Percentiles rank a stretch among this genome's conserved stretches.
These are phyloP conservation scores for Brachionichthys hirsutus DNA, from an alignment of 2,113 vertebrate species.

Conservation along the genomic window DNA sequence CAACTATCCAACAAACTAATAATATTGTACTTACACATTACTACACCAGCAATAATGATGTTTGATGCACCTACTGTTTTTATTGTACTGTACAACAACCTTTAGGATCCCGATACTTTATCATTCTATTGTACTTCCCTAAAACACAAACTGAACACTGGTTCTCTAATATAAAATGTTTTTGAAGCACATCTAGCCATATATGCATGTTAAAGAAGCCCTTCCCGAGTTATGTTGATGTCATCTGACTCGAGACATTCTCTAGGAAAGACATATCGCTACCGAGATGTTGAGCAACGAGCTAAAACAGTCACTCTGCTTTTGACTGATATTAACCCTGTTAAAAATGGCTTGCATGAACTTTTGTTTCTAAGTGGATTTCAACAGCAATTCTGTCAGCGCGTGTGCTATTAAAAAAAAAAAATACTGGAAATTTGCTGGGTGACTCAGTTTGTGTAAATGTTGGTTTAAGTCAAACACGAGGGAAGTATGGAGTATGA, in stretches of 20 bases:
- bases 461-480: not conserved
- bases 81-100: too few relatives aligned
- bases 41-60: too few relatives aligned
- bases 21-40: too few relatives aligned
- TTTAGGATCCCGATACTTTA: too few relatives aligned
- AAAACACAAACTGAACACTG: too few relatives aligned
- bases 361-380: conserved; percentile 4
- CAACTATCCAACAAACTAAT: too few relatives aligned
- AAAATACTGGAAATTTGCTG: not conserved
- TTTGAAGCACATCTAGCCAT: too few relatives aligned
- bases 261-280: not conserved
- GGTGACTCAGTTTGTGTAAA: conserved; percentile 1
- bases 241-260: not conserved
- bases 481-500: too few relatives aligned
- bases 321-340: conserved; percentile 26
- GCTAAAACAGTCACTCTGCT: conserved; percentile 7
- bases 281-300: not conserved
- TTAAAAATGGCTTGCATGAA: not conserved
- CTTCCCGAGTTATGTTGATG: not conserved
- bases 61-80: too few relatives aligned
- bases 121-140: too few relatives aligned
- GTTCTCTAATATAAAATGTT: too few relatives aligned
- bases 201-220: too few relatives aligned
- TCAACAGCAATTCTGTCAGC: not conserved
- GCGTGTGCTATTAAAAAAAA: not conserved